A percentile compares a stretch with the other conserved stretches of the same genome.
These are phyloP conservation scores for Alfaro cultratus DNA, from an alignment of 2,797 vertebrate species.

Conservation along the genomic window DNA sequence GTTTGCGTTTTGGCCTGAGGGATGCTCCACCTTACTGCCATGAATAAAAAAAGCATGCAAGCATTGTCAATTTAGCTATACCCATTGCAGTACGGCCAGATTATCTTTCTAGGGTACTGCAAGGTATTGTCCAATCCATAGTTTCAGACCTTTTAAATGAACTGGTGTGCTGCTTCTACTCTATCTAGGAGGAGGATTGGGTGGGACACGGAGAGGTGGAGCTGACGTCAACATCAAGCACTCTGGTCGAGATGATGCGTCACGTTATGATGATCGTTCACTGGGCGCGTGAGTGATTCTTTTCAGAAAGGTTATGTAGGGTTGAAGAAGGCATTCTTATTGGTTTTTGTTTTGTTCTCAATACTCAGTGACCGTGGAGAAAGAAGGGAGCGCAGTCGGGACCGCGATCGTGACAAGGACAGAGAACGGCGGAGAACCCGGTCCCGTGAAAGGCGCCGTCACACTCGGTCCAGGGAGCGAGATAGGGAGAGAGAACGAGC, in stretches of 20 bases:
- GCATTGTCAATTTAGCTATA: not conserved
- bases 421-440: slow-evolving; percentile 82
- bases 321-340: not conserved
- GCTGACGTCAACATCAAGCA: slow-evolving; percentile 95
- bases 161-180: not conserved
- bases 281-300: slow-evolving; percentile 72
- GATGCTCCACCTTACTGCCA: not conserved
- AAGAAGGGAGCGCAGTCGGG: slow-evolving; percentile 84
- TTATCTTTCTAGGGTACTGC: not conserved
- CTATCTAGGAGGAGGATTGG: slow-evolving; percentile 79
- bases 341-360: not conserved
- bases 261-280: slow-evolving; percentile 82
- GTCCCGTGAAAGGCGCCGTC: slow-evolving; percentile 82
- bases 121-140: not conserved
- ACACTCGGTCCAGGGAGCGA: slow-evolving; percentile 77
- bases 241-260: slow-evolving; percentile 89
- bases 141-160: not conserved
- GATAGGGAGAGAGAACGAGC: slow-evolving; percentile 67
- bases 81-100: not conserved
- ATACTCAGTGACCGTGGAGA: slow-evolving; percentile 77
- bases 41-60: not conserved
- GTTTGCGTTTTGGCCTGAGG: not conserved
- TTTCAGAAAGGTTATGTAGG: rapidly evolving
- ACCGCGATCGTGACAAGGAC: slow-evolving; percentile 87
- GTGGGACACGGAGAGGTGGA: slow-evolving; percentile 87